A percentile compares a stretch with the other conserved stretches of the same genome.
Conservation (phyloP, 2,888 invertebrate genomes). For the Tetheella fluctuosa region DNA sequence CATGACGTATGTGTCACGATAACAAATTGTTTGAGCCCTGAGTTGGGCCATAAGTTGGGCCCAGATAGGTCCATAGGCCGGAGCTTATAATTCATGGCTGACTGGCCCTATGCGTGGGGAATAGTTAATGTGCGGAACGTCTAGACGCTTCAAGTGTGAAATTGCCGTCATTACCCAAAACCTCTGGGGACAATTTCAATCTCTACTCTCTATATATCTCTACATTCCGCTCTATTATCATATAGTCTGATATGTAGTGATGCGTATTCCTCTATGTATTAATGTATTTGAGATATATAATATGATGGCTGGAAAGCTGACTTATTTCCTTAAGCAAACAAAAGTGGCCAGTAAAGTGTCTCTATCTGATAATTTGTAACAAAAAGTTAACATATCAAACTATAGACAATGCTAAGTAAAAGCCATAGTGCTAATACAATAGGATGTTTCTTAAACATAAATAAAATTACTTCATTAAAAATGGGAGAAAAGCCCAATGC, state of each 20-base stretch:
- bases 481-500: neutral
- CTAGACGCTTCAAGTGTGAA: conserved; percentile 7
- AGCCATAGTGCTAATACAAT: neutral
- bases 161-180: conserved; percentile 3
- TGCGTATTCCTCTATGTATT: neutral
- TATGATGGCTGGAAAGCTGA: neutral
- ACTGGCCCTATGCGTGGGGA: neutral
- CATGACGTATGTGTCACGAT: neutral
- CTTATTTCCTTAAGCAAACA: neutral
- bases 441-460: neutral
- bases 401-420: neutral
- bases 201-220: neutral
- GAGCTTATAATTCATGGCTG: neutral
- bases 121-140: conserved; percentile 7
- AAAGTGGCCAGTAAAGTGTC: neutral
- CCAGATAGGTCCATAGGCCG: neutral
- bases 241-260: neutral
- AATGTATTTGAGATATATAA: too few relatives aligned
- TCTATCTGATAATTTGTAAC: too few relatives aligned
- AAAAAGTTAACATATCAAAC: neutral
- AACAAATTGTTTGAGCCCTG: neutral
- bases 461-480: conserved; percentile 5
- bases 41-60: neutral
- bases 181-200: conserved; percentile 3
- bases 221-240: neutral